Evolutionary conservation across 2,888 invertebrate genomes (phyloP).

Genomic region (Biston stratarius): DNA sequence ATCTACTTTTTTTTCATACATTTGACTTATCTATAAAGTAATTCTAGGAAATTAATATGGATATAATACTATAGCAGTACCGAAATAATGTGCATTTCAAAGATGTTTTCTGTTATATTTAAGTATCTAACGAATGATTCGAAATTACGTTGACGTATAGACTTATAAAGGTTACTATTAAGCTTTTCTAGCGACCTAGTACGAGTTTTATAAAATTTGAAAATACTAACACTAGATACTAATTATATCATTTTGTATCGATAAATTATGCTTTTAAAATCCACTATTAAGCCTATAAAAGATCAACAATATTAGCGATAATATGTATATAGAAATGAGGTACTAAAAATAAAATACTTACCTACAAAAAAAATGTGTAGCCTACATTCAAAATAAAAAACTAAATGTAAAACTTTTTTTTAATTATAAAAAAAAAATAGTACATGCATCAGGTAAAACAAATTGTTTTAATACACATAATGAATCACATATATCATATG

Average conservation of each 20-base stretch:
- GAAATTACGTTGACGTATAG: not conserved
- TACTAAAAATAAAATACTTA: not conserved
- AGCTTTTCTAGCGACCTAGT: conserved; percentile 33
- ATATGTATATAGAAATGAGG: not conserved
- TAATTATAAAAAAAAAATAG: conserved; percentile 15
- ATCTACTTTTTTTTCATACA: no score
- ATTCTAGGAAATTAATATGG: no score
- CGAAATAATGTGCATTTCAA: not conserved
- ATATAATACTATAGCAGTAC: no score
- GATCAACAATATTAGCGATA: conserved; percentile 11
- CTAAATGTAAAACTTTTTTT: conserved; percentile 18
- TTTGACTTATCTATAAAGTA: no score
- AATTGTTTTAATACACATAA: conserved; percentile 33
- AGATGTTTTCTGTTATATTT: not conserved
- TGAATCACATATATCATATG: conserved; percentile 22
- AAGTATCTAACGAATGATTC: not conserved
- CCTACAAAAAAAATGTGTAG: not conserved
- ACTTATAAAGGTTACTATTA: conserved; percentile 13
- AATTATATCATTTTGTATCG: not conserved
- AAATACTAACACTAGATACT: conserved; percentile 37
- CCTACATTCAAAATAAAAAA: conserved; percentile 5
- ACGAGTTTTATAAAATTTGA: conserved; percentile 40
- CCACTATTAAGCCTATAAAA: conserved; percentile 10
- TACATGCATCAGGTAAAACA: conserved; percentile 22
- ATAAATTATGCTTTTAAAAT: conserved; percentile 1